These are phyloP conservation scores for Maniola jurtina DNA, from an alignment of 1,140 invertebrate genomes.

Conservation along the genomic window DNA sequence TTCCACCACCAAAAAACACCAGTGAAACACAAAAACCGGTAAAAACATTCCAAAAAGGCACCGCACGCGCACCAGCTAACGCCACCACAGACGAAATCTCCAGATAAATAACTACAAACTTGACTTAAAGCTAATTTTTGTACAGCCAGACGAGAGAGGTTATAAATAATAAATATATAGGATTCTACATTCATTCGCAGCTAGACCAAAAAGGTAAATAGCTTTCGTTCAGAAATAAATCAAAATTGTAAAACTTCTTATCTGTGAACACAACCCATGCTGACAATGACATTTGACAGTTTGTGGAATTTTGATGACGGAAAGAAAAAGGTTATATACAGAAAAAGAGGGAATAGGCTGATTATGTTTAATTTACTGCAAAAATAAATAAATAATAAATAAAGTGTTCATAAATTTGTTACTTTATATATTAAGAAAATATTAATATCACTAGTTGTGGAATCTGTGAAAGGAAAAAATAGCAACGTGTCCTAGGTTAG, in stretches of 20 bases:
- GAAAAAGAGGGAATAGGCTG: slow-evolving; percentile 73
- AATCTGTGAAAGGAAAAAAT: slow-evolving; percentile 45
- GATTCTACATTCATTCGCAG: too few species aligned
- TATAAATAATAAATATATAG: too few species aligned
- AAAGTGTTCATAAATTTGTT: slow-evolving; percentile 25
- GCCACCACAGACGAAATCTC: too few species aligned
- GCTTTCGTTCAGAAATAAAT: neutral
- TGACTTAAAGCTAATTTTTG: too few species aligned
- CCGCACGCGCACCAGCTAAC: too few species aligned
- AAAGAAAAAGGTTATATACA: slow-evolving; percentile 77
- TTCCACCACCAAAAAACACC: too few species aligned
- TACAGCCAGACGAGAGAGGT: too few species aligned
- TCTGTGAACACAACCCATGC: slow-evolving; percentile 32
- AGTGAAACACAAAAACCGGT: too few species aligned
- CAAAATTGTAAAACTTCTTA: neutral
- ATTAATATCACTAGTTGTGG: slow-evolving; percentile 34
- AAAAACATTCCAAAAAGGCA: too few species aligned
- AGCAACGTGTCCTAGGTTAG: slow-evolving; percentile 76
- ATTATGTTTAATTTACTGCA: slow-evolving; percentile 54
- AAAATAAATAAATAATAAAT: slow-evolving; percentile 40
- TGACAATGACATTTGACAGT: slow-evolving; percentile 73
- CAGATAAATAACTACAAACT: too few species aligned
- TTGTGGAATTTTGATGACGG: slow-evolving; percentile 74
- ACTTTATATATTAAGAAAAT: slow-evolving; percentile 21
- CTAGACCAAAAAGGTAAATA: too few species aligned